phyloP scores from a whole-genome alignment of 1,140 invertebrate species.

The Penaeus vannamei region DNA sequence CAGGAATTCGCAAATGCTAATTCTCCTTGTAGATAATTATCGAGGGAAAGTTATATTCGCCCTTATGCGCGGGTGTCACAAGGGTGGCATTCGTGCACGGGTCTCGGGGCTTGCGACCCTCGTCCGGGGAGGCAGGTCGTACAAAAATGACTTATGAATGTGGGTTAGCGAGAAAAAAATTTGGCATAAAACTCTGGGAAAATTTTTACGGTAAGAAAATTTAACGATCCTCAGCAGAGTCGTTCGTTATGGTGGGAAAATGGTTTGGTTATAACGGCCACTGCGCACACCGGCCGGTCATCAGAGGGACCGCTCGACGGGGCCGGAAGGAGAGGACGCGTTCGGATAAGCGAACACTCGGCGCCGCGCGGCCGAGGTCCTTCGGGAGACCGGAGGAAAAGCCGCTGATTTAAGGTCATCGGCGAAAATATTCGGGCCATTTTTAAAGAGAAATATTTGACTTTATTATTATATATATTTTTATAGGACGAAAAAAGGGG shows the following conservation, averaged over 20 bases:
- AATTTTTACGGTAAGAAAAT: slow-evolving; percentile 55
- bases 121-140: slow-evolving; percentile 24
- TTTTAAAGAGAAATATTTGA: too few relatives aligned
- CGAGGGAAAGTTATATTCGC: slow-evolving; percentile 7
- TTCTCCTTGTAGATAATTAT: slow-evolving; percentile 54
- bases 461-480: too few relatives aligned
- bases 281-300: neutral
- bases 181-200: slow-evolving; percentile 45
- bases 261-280: slow-evolving; percentile 27
- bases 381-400: too few relatives aligned
- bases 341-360: too few relatives aligned
- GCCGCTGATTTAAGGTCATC: too few relatives aligned
- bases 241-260: slow-evolving; percentile 57
- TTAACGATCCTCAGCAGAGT: slow-evolving; percentile 57
- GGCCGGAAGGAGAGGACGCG: too few relatives aligned
- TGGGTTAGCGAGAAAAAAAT: slow-evolving; percentile 56
- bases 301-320: neutral
- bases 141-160: slow-evolving; percentile 57
- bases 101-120: slow-evolving; percentile 38
- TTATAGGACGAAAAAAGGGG: too few relatives aligned
- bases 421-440: too few relatives aligned
- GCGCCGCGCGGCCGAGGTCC: too few relatives aligned
- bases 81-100: slow-evolving; percentile 21
- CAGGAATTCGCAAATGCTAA: slow-evolving; percentile 53
- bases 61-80: neutral